Evolutionary conservation across 2,113 vertebrate genomes (phyloP).

Genomic region (human): DNA sequence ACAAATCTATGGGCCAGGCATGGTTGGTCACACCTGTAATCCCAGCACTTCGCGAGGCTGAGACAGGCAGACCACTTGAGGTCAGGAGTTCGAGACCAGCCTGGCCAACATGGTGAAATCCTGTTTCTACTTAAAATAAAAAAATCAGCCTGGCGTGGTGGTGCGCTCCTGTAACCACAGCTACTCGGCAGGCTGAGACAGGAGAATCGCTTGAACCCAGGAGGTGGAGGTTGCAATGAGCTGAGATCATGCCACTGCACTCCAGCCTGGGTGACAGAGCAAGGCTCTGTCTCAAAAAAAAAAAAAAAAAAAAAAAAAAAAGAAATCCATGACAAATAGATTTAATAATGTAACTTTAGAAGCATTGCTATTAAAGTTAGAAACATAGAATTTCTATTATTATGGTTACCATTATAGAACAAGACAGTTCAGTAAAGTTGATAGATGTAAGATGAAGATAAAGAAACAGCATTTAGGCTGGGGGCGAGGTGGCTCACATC

Average conservation of each 20-base stretch:
- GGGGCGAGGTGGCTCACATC: no score
- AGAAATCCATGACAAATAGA: not conserved
- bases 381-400: constrained; percentile 35
- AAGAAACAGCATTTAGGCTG: not conserved
- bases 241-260: not conserved
- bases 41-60: not conserved
- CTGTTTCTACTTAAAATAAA: not conserved
- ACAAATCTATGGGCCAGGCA: not conserved
- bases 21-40: not conserved
- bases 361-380: not conserved
- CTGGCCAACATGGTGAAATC: not conserved
- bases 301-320: not conserved
- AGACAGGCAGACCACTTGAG: not conserved
- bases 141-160: not conserved
- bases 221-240: not conserved
- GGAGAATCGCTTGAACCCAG: not conserved
- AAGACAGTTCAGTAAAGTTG: not conserved
- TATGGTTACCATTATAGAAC: not conserved
- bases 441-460: not conserved
- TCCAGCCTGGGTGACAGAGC: not conserved
- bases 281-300: not conserved
- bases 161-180: not conserved
- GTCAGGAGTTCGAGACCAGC: not conserved
- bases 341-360: constrained; percentile 13
- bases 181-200: not conserved